Percentiles rank a stretch among this genome's conserved stretches.
Evolutionary conservation across 2,797 vertebrate species (phyloP).

Genomic region (Meriones psammophilus): DNA sequence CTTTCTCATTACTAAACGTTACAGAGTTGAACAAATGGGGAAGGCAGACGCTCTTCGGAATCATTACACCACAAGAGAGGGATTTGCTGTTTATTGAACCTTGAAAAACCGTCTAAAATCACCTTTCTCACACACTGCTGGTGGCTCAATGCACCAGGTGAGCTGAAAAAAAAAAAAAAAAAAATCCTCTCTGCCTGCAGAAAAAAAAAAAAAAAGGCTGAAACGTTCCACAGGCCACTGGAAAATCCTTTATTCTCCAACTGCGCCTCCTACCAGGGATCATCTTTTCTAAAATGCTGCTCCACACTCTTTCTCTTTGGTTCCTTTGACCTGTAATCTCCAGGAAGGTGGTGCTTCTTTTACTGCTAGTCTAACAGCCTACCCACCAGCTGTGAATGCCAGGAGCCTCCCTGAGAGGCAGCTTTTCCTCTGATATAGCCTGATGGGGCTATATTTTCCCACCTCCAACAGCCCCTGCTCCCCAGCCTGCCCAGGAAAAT

Average conservation of each 20-base stretch:
- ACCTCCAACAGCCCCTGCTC: background rate
- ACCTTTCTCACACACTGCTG: slow-evolving; percentile 18
- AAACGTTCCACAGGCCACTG: background rate
- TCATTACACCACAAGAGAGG: slow-evolving; percentile 49
- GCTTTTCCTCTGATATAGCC: slow-evolving; percentile 15
- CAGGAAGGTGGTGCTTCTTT: background rate
- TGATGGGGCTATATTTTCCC: slow-evolving; percentile 3
- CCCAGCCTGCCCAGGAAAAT: slow-evolving; percentile 20
- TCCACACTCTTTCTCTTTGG: slow-evolving; percentile 14
- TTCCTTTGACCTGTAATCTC: slow-evolving; percentile 61
- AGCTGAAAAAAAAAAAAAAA: slow-evolving; percentile 28
- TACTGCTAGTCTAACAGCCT: background rate
- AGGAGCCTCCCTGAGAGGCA: background rate
- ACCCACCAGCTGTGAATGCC: background rate
- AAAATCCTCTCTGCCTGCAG: background rate
- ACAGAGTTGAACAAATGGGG: slow-evolving; percentile 46
- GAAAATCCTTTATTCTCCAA: slow-evolving; percentile 9
- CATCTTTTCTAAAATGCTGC: slow-evolving; percentile 53
- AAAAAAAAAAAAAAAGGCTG: slow-evolving; percentile 7
- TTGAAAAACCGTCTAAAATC: slow-evolving; percentile 17
- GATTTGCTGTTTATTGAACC: slow-evolving; percentile 61
- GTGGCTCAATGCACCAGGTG: slow-evolving; percentile 50
- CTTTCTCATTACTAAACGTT: slow-evolving; percentile 8
- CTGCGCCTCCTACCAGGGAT: background rate
- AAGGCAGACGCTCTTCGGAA: slow-evolving; percentile 45